Evolutionary conservation across 2,797 vertebrate genomes (phyloP).

Genomic region (Thaleichthys pacificus): DNA sequence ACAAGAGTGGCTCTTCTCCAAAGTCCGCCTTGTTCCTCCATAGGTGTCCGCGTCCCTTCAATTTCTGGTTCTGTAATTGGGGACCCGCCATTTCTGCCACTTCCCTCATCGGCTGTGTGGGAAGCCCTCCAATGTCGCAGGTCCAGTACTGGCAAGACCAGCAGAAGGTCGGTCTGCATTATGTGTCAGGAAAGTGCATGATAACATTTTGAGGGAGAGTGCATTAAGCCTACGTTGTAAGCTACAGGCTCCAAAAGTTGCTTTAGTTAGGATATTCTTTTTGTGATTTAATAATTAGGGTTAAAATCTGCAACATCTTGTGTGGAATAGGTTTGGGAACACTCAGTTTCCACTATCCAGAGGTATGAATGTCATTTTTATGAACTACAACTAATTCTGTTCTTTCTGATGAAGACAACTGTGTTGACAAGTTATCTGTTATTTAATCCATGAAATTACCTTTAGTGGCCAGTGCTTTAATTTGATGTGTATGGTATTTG

Average conservation of each 20-base stretch:
- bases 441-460: no score
- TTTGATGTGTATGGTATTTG: no score
- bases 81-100: not conserved
- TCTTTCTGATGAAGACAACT: no score
- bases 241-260: not conserved
- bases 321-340: constrained; percentile 26
- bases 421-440: no score
- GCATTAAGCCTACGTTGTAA: no score
- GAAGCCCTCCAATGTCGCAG: not conserved
- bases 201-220: not conserved
- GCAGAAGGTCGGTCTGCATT: not conserved
- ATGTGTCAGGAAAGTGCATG: constrained; percentile 1
- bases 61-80: not conserved
- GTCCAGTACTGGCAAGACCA: not conserved
- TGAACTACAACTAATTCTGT: no score
- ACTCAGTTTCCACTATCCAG: constrained; percentile 24
- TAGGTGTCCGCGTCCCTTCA: not conserved
- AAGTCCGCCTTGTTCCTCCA: not conserved
- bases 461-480: no score
- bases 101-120: not conserved
- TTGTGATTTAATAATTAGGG: not conserved
- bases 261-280: not conserved
- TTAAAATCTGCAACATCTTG: constrained; percentile 1
- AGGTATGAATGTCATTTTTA: constrained; percentile 16
- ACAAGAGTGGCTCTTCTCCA: constrained; percentile 3